These are phyloP conservation scores for Bellardia bayeri DNA, from an alignment of 2,888 invertebrate species.

Conservation along the genomic window DNA sequence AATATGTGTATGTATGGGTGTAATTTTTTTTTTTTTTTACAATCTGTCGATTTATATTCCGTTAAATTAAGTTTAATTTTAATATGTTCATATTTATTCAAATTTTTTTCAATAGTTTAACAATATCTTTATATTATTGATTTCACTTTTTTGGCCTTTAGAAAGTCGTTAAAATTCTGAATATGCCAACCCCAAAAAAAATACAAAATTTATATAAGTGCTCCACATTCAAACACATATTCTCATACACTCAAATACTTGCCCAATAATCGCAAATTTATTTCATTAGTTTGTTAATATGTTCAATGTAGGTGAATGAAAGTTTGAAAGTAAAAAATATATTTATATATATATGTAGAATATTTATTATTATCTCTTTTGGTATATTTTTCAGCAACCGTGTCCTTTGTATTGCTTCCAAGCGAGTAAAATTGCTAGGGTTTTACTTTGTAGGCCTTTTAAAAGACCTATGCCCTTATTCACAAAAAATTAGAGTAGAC, in stretches of 20 bases:
- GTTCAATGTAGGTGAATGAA: constrained; percentile 52
- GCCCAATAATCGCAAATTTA: constrained; percentile 55
- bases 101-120: constrained; percentile 1
- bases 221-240: not conserved
- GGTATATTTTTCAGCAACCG: not conserved
- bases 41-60: not conserved
- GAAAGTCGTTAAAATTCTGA: constrained; percentile 10
- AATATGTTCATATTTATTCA: constrained; percentile 7
- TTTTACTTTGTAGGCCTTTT: no score
- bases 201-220: constrained; percentile 23
- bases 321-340: constrained; percentile 34
- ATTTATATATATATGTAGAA: not conserved
- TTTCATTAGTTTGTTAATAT: constrained; percentile 55
- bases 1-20: not conserved
- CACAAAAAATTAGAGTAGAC: no score
- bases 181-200: constrained; percentile 17
- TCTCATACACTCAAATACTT: not conserved
- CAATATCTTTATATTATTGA: constrained; percentile 29
- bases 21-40: not conserved
- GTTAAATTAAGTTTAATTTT: constrained; percentile 17
- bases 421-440: no score
- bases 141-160: constrained; percentile 43
- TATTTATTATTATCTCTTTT: not conserved
- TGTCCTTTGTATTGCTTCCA: not conserved
- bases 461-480: no score